phyloP scores from a whole-genome alignment of 64 coral and sea anemone species.

The Actinia tenebrosa region DNA sequence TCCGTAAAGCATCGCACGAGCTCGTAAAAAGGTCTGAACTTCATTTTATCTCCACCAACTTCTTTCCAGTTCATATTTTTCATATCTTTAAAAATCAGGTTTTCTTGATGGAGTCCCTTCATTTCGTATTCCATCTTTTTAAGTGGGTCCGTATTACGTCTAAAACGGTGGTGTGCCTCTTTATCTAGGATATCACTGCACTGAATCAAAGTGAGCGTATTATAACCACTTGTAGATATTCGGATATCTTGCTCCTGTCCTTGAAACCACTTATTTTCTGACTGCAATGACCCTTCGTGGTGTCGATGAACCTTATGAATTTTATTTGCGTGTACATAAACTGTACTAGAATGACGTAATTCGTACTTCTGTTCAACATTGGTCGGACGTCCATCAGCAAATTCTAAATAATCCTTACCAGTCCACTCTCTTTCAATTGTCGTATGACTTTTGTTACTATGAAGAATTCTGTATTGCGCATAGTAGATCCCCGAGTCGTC shows the following conservation, averaged over 20 bases:
- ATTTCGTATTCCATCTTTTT: background rate
- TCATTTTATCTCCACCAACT: slow-evolving; percentile 67
- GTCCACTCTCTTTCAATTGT: slow-evolving; percentile 60
- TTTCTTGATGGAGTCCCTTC: slow-evolving; percentile 12
- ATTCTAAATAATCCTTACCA: slow-evolving; percentile 52
- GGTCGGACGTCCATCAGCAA: slow-evolving; percentile 54
- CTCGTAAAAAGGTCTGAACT: slow-evolving; percentile 55
- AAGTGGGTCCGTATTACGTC: background rate
- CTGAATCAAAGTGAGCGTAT: slow-evolving; percentile 29
- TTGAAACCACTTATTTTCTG: slow-evolving; percentile 18
- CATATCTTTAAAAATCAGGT: slow-evolving; percentile 49
- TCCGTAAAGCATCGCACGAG: slow-evolving; percentile 83
- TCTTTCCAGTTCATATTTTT: slow-evolving; percentile 72
- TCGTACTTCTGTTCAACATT: slow-evolving; percentile 54
- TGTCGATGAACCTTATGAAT: slow-evolving; percentile 24
- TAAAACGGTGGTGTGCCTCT: background rate
- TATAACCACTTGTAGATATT: slow-evolving; percentile 54
- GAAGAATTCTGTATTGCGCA: slow-evolving; percentile 38
- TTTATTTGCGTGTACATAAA: slow-evolving; percentile 34
- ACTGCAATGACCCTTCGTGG: slow-evolving; percentile 14
- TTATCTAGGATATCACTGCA: slow-evolving; percentile 4
- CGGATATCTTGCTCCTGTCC: slow-evolving; percentile 55
- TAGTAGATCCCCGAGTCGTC: slow-evolving; percentile 80
- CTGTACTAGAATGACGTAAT: slow-evolving; percentile 7
- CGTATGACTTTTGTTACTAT: slow-evolving; percentile 36